Evolutionary conservation across 2,113 vertebrate species (phyloP).

Genomic region (Bettongia penicillata): DNA sequence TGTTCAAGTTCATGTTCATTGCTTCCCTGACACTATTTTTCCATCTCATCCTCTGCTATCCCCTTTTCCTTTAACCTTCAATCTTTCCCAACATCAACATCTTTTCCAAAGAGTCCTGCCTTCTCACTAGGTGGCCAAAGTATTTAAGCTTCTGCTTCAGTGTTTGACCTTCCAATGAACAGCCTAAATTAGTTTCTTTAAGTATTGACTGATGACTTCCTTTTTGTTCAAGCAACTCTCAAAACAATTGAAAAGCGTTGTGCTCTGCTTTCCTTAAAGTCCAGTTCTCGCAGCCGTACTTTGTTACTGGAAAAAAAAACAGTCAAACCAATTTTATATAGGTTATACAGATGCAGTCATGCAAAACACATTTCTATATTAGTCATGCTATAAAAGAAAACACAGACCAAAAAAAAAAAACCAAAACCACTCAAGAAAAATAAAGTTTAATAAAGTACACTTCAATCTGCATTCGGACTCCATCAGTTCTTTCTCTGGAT

Average conservation of each 20-base stretch:
- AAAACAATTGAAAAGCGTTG: neutral
- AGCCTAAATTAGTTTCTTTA: neutral
- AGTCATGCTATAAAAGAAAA: too few relatives aligned
- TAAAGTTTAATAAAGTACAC: too few relatives aligned
- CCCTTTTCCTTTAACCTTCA: neutral
- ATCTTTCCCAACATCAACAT: neutral
- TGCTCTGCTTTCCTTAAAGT: too few relatives aligned
- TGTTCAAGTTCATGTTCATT: neutral
- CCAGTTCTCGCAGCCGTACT: too few relatives aligned
- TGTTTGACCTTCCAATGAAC: neutral
- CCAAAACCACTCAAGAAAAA: too few relatives aligned
- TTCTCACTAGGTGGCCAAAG: neutral
- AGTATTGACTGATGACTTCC: neutral
- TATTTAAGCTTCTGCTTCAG: neutral
- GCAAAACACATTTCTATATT: too few relatives aligned
- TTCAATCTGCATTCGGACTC: too few relatives aligned
- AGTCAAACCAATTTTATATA: too few relatives aligned
- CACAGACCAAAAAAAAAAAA: too few relatives aligned
- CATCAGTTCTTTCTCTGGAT: too few relatives aligned
- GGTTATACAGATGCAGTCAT: too few relatives aligned
- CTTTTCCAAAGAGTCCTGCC: neutral
- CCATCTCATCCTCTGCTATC: neutral
- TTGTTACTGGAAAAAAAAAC: too few relatives aligned
- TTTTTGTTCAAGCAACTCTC: neutral
- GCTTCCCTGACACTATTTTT: neutral